Evolutionary conservation across 2,113 vertebrate species (phyloP), one percentile per base, ranked within the genome.

Genomic region (Rhinoderma darwinii): DNA sequence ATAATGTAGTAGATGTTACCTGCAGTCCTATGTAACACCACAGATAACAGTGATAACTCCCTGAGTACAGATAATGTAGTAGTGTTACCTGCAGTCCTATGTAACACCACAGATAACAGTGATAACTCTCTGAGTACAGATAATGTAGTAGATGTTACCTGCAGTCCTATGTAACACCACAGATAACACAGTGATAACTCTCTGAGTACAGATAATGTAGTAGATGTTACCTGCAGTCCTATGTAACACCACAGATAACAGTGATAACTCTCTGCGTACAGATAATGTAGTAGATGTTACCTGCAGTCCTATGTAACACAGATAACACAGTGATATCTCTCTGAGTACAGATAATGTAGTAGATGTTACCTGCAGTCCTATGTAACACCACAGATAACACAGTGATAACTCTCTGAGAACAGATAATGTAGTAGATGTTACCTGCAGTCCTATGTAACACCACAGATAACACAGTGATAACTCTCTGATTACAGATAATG

Each of bases 391-490:
- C 9, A 61, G 4, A 14, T 61, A 54, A 54, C 51, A 3, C 51
- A 20, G 51, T 54, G 3, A n/a, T n/a, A 20, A 20, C 18, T 18
- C 18, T 54, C 54, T 56, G 54, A 61, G 12, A 25, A 27, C n/a
- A 27, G 59, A 27, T 4, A 6, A 54, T 20, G 2, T n/a, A n/a
- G 22, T 68, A 35, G 30, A 32, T 68, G 27, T 68, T 5, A 0
- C 32, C 32, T 35, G 63, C 63, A 68, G 63, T 68, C 63, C 63
- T 35, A 68, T 68, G 63, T 68, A 68, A 68, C 30, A 68, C 63
- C 63, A 35, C 63, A 68, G 30, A 20, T 68, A 68, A 66, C 27
- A 66, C 61, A 15, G 61, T 66, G 27, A 66, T 32, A 32, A 14
- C 12, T 27, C 27, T n/a, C n/a, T 32, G n/a, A 27, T n/a, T 18